Evolutionary conservation across 2,888 invertebrate genomes (phyloP).

Genomic region (Drosophila paracracens): DNA sequence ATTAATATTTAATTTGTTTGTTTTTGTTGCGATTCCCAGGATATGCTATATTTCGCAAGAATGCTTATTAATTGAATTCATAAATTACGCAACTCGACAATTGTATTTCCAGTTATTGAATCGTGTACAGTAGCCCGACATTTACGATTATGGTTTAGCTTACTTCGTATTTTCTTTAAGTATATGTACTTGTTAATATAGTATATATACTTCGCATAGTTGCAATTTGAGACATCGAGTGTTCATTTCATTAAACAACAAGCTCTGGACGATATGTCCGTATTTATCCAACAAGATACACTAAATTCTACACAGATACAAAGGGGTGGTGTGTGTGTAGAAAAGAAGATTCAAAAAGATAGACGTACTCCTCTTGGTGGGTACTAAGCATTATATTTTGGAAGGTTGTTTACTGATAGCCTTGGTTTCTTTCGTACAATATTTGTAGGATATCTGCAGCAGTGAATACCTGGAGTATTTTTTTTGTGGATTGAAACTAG

Average conservation of each 20-base stretch:
- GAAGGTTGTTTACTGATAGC: conserved; percentile 83
- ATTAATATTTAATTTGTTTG: conserved; percentile 3
- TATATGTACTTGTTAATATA: conserved; percentile 16
- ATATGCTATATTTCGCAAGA: not conserved
- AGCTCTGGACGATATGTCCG: conserved; percentile 37
- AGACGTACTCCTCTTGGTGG: conserved; percentile 11
- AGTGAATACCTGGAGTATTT: conserved; percentile 64
- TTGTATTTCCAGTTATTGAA: conserved; percentile 20
- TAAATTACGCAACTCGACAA: conserved; percentile 73
- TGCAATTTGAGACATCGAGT: conserved; percentile 32
- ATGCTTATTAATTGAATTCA: conserved; percentile 20
- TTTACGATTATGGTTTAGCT: conserved; percentile 5
- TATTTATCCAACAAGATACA: conserved; percentile 12
- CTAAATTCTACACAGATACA: conserved; percentile 28
- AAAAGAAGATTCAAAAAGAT: conserved; percentile 47
- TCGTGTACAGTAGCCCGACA: conserved; percentile 71
- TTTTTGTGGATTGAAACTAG: conserved; percentile 37
- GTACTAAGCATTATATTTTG: conserved; percentile 52
- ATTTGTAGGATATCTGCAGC: conserved; percentile 38
- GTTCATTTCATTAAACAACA: conserved; percentile 42
- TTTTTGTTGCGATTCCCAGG: conserved; percentile 6
- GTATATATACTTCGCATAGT: conserved; percentile 14
- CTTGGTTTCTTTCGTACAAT: conserved; percentile 44
- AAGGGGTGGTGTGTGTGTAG: conserved; percentile 13
- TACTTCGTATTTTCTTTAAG: conserved; percentile 15